phyloP scores from a whole-genome alignment of 2,888 invertebrate genomes.

The Eupithecia tripunctaria region DNA sequence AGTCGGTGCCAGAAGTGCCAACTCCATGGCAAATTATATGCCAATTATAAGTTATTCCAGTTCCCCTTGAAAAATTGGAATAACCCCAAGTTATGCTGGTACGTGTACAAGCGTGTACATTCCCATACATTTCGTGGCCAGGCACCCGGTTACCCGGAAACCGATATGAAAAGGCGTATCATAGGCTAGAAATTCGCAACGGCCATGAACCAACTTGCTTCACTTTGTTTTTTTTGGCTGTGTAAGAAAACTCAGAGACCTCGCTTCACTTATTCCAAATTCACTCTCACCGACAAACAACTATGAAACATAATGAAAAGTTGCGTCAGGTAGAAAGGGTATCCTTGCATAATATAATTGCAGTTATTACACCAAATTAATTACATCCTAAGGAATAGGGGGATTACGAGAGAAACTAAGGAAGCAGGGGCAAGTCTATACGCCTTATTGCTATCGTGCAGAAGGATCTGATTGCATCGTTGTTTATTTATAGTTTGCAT shows the following conservation, averaged over 20 bases:
- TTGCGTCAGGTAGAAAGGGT: slow-evolving; percentile 74
- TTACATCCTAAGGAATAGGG: slow-evolving; percentile 44
- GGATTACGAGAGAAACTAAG: slow-evolving; percentile 39
- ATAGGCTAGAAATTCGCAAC: neutral
- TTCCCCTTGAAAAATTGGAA: no score
- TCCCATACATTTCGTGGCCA: no score
- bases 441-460: slow-evolving; percentile 19
- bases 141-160: no score
- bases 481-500: slow-evolving; percentile 8
- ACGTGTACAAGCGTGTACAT: no score
- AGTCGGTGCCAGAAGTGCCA: no score
- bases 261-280: slow-evolving; percentile 33
- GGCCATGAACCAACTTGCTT: neutral
- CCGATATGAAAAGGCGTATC: neutral
- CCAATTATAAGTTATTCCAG: no score
- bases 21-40: no score
- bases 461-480: slow-evolving; percentile 19
- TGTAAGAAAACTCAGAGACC: slow-evolving; percentile 8
- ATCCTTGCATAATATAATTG: slow-evolving; percentile 60
- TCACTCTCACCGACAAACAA: slow-evolving; percentile 49
- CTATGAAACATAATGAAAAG: slow-evolving; percentile 62
- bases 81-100: no score
- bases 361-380: slow-evolving; percentile 42
- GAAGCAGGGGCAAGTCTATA: slow-evolving; percentile 19
- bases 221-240: neutral